These are phyloP conservation scores for Trididemnum nubilum DNA, from an alignment of 23 tunicate genomes.

Conservation along the genomic window DNA sequence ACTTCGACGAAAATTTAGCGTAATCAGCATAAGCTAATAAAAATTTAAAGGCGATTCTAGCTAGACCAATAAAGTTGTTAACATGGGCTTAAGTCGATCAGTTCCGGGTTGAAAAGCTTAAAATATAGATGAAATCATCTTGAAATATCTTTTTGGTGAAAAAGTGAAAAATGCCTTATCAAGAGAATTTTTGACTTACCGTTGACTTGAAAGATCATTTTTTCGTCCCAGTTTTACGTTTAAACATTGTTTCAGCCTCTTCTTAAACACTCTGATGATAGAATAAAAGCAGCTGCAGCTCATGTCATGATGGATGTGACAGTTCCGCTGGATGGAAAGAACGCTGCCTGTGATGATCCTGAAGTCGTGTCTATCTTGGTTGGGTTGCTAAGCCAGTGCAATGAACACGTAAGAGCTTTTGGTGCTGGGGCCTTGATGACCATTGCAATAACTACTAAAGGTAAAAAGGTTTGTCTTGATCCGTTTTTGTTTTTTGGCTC, in stretches of 20 bases:
- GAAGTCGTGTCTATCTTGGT: constrained; percentile 50
- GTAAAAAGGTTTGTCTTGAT: constrained; percentile 11
- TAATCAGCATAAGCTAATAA: too few species aligned
- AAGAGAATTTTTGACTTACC: too few species aligned
- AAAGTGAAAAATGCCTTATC: too few species aligned
- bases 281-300: constrained; percentile 55
- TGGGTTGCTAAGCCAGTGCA: constrained; percentile 35
- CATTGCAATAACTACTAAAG: constrained; percentile 78
- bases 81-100: too few species aligned
- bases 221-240: too few species aligned
- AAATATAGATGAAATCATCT: too few species aligned
- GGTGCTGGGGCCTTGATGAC: constrained; percentile 92
- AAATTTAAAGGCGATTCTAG: too few species aligned
- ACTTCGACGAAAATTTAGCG: too few species aligned
- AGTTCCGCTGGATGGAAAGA: constrained; percentile 75
- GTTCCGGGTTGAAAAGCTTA: too few species aligned
- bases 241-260: neutral
- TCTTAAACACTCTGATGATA: constrained; percentile 37
- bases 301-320: constrained; percentile 81
- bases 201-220: too few species aligned
- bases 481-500: neutral
- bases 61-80: too few species aligned
- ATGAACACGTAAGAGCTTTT: constrained; percentile 48
- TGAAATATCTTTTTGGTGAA: too few species aligned
- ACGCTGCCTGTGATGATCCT: constrained; percentile 60